Conservation (phyloP, 1,140 invertebrate genomes). For the Lepidostoma basale region DNA sequence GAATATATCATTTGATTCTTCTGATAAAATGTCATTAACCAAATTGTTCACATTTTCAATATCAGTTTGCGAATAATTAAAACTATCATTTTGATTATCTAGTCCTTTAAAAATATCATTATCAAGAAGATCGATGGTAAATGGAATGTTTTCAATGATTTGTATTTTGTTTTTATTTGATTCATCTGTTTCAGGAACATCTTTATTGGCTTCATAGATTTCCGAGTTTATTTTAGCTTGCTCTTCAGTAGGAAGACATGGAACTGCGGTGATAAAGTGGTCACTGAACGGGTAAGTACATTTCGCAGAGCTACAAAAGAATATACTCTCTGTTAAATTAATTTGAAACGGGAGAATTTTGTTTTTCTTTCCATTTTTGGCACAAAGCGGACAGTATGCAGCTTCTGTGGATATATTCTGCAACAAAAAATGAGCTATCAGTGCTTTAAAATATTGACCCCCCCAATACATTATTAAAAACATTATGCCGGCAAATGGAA, state of each 20-base stretch:
- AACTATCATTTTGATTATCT: background rate
- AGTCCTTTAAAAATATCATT: background rate
- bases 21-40: background rate
- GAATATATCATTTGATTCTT: background rate
- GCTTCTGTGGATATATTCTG: too few species aligned
- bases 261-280: slow-evolving; percentile 49
- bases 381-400: slow-evolving; percentile 32
- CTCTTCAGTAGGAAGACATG: background rate
- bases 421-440: too few species aligned
- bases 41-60: background rate
- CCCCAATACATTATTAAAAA: too few species aligned
- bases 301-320: slow-evolving; percentile 52
- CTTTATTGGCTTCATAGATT: background rate
- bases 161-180: background rate
- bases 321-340: slow-evolving; percentile 51
- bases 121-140: background rate
- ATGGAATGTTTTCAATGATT: background rate
- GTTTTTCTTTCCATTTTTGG: slow-evolving; percentile 23
- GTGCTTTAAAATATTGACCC: too few species aligned
- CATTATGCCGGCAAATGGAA: too few species aligned
- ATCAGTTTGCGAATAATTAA: background rate
- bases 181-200: background rate
- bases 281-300: slow-evolving; percentile 56
- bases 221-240: slow-evolving; percentile 5
- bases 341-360: slow-evolving; percentile 51